phyloP scores from a whole-genome alignment of 2,113 vertebrate genomes.

The Toxotes chatareus region DNA sequence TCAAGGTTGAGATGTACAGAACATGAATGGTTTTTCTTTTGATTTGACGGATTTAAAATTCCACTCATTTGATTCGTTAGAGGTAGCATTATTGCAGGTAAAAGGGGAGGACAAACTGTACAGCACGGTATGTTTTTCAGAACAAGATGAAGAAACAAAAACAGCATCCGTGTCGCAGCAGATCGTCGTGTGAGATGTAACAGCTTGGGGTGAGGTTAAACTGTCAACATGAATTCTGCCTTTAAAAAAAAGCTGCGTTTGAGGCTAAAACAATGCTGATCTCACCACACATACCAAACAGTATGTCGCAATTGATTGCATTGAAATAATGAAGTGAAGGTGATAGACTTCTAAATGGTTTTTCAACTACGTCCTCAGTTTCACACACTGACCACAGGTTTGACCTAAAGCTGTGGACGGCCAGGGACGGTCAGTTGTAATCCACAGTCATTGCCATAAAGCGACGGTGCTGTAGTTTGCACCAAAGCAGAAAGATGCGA shows the following conservation, averaged over 20 bases:
- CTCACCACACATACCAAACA: too few relatives aligned
- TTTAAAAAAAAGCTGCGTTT: background rate
- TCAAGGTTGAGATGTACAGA: slow-evolving; percentile 55
- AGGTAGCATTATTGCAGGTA: background rate
- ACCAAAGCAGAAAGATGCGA: too few relatives aligned
- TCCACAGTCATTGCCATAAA: too few relatives aligned
- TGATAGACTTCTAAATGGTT: background rate
- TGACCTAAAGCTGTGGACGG: too few relatives aligned
- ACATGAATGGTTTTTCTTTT: slow-evolving; percentile 8
- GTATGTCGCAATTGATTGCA: too few relatives aligned
- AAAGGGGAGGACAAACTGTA: background rate
- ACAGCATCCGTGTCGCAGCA: background rate
- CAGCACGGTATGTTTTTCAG: background rate
- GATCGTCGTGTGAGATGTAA: too few relatives aligned
- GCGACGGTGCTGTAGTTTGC: too few relatives aligned
- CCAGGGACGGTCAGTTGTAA: too few relatives aligned
- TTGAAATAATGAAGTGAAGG: too few relatives aligned
- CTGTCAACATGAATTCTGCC: background rate
- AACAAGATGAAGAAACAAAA: background rate
- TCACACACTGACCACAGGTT: too few relatives aligned
- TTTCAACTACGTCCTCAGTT: too few relatives aligned
- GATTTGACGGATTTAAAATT: slow-evolving; percentile 17
- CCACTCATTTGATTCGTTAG: background rate
- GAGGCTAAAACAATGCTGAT: too few relatives aligned
- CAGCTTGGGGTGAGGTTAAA: background rate